A percentile compares a stretch with the other conserved stretches of the same genome.
phyloP scores from a whole-genome alignment of 2,888 invertebrate genomes.

The Oasisia sp. region DNA sequence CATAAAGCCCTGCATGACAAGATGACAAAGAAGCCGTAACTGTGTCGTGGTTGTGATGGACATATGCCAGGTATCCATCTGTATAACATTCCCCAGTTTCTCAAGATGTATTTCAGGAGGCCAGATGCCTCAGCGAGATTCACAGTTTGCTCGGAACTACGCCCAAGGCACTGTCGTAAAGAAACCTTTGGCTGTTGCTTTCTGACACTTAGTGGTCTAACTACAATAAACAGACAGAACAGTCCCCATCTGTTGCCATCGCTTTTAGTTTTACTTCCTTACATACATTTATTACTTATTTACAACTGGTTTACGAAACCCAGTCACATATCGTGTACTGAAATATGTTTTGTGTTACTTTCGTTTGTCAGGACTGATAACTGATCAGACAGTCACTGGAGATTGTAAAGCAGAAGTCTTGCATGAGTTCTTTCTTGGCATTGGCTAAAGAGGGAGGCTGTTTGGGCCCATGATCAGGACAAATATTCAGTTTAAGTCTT shows the following conservation, averaged over 20 bases:
- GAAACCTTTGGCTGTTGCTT: background rate
- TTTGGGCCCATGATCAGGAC: background rate
- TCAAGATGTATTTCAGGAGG: background rate
- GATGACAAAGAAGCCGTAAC: background rate
- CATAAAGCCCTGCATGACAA: too few relatives aligned
- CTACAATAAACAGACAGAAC: background rate
- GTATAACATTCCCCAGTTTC: background rate
- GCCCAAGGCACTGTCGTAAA: background rate
- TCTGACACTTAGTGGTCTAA: background rate
- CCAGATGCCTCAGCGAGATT: background rate
- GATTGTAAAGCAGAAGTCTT: too few relatives aligned
- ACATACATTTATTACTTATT: background rate
- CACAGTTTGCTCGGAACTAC: background rate
- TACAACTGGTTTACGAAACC: background rate
- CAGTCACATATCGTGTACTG: background rate
- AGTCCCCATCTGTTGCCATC: background rate
- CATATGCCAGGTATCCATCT: background rate
- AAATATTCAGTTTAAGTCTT: too few relatives aligned
- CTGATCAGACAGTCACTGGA: background rate
- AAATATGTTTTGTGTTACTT: background rate
- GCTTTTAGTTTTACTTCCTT: background rate
- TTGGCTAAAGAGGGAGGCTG: background rate
- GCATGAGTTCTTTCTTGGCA: background rate
- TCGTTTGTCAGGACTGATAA: background rate
- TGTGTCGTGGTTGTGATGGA: background rate